Evolutionary conservation across 2,797 vertebrate genomes (phyloP).

Genomic region (Phataginus tetradactyla): DNA sequence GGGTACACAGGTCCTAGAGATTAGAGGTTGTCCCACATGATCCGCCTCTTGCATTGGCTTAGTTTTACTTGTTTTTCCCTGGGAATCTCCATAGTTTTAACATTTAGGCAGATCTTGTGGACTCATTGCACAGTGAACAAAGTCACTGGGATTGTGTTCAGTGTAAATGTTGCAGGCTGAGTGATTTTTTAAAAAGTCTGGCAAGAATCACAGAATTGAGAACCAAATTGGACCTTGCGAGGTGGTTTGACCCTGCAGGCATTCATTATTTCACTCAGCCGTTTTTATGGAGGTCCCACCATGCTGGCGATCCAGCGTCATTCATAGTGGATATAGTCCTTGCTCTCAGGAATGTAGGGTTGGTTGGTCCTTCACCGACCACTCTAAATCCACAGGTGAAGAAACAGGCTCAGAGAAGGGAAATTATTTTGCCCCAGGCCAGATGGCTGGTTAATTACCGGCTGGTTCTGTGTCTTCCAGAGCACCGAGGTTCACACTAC

Average conservation of each 20-base stretch:
- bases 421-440: background rate
- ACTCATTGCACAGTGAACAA: background rate
- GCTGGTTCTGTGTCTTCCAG: background rate
- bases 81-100: background rate
- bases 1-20: background rate
- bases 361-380: background rate
- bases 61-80: background rate
- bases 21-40: background rate
- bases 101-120: background rate
- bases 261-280: background rate
- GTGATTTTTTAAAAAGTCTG: slow-evolving; percentile 39
- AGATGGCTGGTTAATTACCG: background rate
- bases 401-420: background rate
- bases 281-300: background rate
- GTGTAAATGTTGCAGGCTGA: background rate
- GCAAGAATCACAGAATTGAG: slow-evolving; percentile 1
- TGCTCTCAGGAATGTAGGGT: too few species aligned
- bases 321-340: background rate
- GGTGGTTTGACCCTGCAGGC: background rate
- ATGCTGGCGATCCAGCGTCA: background rate
- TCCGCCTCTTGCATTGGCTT: background rate
- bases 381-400: background rate
- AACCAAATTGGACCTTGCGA: background rate
- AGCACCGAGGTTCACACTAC: too few species aligned
- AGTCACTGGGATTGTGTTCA: background rate